Percentiles rank a stretch among this genome's conserved stretches.
These are phyloP conservation scores for Oenanthe melanoleuca DNA, from an alignment of 2,113 vertebrate species.

Conservation along the genomic window DNA sequence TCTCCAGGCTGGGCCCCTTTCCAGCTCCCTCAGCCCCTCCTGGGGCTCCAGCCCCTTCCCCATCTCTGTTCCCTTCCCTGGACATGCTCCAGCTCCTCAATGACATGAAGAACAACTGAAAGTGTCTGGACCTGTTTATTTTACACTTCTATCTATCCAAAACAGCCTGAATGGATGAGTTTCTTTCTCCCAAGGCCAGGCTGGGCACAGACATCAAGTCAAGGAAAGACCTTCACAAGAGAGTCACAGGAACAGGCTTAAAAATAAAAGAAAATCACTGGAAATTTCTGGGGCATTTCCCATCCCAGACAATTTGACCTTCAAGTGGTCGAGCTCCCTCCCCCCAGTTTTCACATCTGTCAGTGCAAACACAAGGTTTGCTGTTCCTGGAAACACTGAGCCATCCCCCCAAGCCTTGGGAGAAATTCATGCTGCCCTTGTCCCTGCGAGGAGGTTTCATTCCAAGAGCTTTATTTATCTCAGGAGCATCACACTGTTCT, in stretches of 20 bases:
- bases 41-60: background rate
- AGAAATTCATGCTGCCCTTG: background rate
- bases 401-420: background rate
- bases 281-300: background rate
- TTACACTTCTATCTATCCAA: background rate
- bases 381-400: background rate
- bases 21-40: background rate
- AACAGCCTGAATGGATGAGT: background rate
- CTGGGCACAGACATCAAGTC: background rate
- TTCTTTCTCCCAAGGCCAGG: background rate
- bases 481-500: background rate
- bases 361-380: background rate
- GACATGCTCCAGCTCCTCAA: rapidly evolving
- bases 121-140: background rate
- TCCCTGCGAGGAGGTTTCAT: background rate
- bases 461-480: background rate
- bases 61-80: rapidly evolving
- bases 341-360: background rate
- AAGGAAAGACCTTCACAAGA: background rate
- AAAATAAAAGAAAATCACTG: background rate
- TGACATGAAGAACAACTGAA: background rate
- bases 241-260: background rate
- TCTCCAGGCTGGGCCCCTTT: background rate
- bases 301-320: background rate
- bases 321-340: background rate